These are phyloP conservation scores for Spea bombifrons DNA, from an alignment of 2,113 vertebrate species.

Conservation along the genomic window DNA sequence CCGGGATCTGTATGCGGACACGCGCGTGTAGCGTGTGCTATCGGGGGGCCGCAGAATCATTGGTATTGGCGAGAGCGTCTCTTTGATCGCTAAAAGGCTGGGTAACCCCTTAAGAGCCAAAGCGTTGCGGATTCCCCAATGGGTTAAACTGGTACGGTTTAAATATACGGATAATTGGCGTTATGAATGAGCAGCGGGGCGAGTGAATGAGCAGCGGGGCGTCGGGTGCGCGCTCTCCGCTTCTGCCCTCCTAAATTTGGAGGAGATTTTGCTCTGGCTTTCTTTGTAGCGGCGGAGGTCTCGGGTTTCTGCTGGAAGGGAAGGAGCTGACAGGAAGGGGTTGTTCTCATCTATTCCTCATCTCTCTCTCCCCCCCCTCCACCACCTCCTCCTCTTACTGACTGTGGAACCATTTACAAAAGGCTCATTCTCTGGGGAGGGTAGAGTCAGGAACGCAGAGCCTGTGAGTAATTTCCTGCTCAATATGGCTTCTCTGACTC, in stretches of 20 bases:
- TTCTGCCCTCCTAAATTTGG: slow-evolving; percentile 74
- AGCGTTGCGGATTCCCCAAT: no score
- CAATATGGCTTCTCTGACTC: slow-evolving; percentile 97
- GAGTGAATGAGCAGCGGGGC: slow-evolving; percentile 48
- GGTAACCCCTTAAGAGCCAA: no score
- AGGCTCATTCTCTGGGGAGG: slow-evolving; percentile 79
- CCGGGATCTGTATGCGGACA: no score
- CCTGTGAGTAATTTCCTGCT: slow-evolving; percentile 99
- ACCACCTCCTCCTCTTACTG: slow-evolving; percentile 60
- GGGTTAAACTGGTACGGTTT: no score
- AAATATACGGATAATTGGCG: no score
- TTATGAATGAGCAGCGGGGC: no score
- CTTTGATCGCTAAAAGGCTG: no score
- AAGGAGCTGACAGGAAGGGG: slow-evolving; percentile 81
- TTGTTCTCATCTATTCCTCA: slow-evolving; percentile 63
- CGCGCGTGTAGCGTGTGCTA: no score
- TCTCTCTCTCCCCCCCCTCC: slow-evolving; percentile 57
- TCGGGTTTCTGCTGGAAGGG: slow-evolving; percentile 72
- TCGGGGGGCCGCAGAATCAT: no score
- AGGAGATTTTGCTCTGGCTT: slow-evolving; percentile 49
- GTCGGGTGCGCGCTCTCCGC: slow-evolving; percentile 65
- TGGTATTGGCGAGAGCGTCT: no score
- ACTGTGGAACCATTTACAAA: slow-evolving; percentile 85
- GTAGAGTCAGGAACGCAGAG: slow-evolving; percentile 76
- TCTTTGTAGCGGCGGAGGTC: slow-evolving; percentile 65